A percentile compares a stretch with the other conserved stretches of the same genome.
These are phyloP conservation scores for Chaetops frenatus DNA, from an alignment of 2,113 vertebrate species.

Conservation along the genomic window DNA sequence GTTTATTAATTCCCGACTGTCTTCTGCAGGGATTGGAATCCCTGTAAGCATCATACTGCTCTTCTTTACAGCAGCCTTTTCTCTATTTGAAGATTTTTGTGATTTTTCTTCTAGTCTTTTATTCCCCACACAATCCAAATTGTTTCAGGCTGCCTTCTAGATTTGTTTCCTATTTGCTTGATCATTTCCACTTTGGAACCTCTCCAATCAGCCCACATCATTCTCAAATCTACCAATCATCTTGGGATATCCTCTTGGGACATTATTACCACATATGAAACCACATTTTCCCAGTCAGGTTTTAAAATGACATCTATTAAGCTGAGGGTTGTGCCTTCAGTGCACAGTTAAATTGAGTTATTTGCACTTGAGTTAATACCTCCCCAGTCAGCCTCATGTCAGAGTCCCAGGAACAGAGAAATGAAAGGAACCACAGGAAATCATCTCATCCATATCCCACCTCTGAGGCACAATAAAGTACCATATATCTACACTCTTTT, in stretches of 20 bases:
- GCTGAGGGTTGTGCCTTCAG: not conserved
- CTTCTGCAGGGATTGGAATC: not conserved
- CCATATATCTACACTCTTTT: not conserved
- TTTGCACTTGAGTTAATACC: not conserved
- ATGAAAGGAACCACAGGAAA: not conserved
- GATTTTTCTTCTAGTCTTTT: not conserved
- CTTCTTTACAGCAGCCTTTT: not conserved
- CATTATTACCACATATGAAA: not conserved
- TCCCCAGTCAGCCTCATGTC: not conserved
- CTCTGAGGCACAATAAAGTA: not conserved
- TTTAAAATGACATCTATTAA: conserved; percentile 23
- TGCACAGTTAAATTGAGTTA: conserved; percentile 33
- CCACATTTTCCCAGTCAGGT: not conserved
- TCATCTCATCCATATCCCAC: not conserved
- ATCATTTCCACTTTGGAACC: not conserved
- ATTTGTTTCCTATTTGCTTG: not conserved
- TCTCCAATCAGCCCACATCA: conserved; percentile 1
- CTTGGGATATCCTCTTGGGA: not conserved
- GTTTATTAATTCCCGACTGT: not conserved
- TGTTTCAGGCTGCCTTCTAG: not conserved
- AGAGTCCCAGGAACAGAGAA: not conserved
- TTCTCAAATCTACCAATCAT: not conserved
- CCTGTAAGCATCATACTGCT: not conserved
- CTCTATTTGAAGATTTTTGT: not conserved
- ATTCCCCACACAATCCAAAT: not conserved